These are phyloP conservation scores for Ooceraea biroi DNA, from an alignment of 1,140 invertebrate species.

Conservation along the genomic window DNA sequence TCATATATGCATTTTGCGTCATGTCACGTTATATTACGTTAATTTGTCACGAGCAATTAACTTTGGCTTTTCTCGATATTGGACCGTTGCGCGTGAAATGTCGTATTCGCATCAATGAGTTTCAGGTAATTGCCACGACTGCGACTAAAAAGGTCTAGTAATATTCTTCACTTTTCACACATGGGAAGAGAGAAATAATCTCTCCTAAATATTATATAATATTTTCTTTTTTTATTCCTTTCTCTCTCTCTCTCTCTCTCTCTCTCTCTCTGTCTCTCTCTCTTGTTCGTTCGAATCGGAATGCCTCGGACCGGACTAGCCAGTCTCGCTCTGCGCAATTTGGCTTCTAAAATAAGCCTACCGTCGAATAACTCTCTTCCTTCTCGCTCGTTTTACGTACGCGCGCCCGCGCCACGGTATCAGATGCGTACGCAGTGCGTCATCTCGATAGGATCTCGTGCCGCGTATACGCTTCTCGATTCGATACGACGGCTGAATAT, in stretches of 20 bases:
- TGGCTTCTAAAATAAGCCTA: conserved; percentile 82
- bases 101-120: conserved; percentile 9
- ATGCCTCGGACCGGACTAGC: conserved; percentile 25
- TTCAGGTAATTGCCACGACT: neutral
- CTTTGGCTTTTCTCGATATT: conserved; percentile 7
- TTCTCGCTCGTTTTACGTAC: conserved; percentile 59
- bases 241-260: neutral
- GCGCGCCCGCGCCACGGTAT: conserved; percentile 81
- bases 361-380: conserved; percentile 73
- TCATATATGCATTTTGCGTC: neutral
- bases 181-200: neutral
- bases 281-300: conserved; percentile 16
- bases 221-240: neutral
- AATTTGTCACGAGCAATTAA: conserved; percentile 14
- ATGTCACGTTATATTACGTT: neutral
- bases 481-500: conserved; percentile 79
- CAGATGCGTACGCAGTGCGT: conserved; percentile 85
- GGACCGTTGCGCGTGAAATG: conserved; percentile 19
- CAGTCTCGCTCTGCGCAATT: conserved; percentile 41
- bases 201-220: neutral
- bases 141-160: neutral
- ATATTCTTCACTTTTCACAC: neutral
- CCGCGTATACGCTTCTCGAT: conserved; percentile 63
- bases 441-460: conserved; percentile 84
- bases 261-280: neutral